Percentiles rank a stretch among this genome's conserved stretches.
phyloP scores from a whole-genome alignment of 37 sponge, comb jelly and placozoan species.

The Cladorhizidae sp. region DNA sequence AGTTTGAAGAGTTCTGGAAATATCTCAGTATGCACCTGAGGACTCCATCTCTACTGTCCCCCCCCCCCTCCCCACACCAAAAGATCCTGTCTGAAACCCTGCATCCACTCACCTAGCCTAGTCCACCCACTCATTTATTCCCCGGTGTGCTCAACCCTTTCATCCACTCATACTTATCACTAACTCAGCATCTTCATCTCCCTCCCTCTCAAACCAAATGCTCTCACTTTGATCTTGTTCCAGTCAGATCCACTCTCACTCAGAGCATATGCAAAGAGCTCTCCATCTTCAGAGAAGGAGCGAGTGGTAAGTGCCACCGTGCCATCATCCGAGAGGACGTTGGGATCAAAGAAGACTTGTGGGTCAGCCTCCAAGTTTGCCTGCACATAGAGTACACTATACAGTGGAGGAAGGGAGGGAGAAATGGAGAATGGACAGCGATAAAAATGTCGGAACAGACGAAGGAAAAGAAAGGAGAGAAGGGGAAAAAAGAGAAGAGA shows the following conservation, averaged over 20 bases:
- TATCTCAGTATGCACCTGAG: no score
- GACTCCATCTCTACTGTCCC: no score
- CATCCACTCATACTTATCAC: not conserved
- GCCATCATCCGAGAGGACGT: slow-evolving; percentile 90
- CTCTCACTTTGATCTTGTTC: slow-evolving; percentile 85
- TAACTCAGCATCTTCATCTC: not conserved
- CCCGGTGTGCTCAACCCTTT: not conserved
- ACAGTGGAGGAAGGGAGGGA: not conserved
- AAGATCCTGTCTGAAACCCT: no score
- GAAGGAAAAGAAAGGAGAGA: not conserved
- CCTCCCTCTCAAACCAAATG: not conserved
- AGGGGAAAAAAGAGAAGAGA: not conserved
- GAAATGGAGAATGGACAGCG: not conserved
- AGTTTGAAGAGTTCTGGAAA: no score
- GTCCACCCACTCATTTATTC: no score
- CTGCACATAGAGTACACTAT: slow-evolving; percentile 87
- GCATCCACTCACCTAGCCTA: no score
- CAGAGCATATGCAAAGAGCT: slow-evolving; percentile 81
- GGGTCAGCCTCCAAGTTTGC: slow-evolving; percentile 56
- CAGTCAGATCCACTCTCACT: slow-evolving; percentile 96
- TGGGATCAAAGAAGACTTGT: slow-evolving; percentile 92
- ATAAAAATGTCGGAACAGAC: not conserved
- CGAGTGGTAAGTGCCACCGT: slow-evolving; percentile 77
- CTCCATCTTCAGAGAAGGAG: slow-evolving; percentile 92
- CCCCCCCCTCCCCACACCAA: no score